Conservation (phyloP, 2,888 invertebrate species). For the Drosophila trichaetosa region DNA sequence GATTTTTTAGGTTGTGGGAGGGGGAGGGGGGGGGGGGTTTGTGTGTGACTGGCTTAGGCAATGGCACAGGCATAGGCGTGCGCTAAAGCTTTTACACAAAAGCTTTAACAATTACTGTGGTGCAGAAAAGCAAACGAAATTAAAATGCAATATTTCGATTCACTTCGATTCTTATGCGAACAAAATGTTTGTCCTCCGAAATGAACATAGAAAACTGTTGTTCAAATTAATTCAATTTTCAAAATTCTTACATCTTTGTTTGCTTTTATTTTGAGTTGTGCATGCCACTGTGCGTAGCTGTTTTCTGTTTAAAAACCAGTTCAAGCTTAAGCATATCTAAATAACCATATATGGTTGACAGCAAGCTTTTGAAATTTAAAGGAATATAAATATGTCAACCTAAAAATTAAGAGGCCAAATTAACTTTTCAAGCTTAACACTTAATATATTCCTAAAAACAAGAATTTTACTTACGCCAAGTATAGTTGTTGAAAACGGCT, state of each 20-base stretch:
- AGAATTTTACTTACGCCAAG: not conserved
- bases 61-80: not conserved
- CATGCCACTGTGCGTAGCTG: not conserved
- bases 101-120: not conserved
- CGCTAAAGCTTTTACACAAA: not conserved
- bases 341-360: not conserved
- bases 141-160: not conserved
- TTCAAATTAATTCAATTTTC: not conserved
- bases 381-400: not conserved
- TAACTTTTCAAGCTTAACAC: not conserved
- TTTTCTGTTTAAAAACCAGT: not conserved
- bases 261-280: not conserved
- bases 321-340: not conserved
- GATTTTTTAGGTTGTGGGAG: rapidly evolving
- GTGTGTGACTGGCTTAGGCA: not conserved
- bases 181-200: not conserved
- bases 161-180: not conserved
- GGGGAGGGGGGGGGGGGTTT: not conserved
- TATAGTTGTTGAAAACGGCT: not conserved
- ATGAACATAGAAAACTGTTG: not conserved
- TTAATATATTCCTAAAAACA: not conserved
- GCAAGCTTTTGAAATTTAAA: not conserved
- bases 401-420: not conserved
- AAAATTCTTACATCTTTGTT: not conserved
- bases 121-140: not conserved